Evolutionary conservation across 2,113 vertebrate genomes (phyloP).

Genomic region (Bubo blakistoni): DNA sequence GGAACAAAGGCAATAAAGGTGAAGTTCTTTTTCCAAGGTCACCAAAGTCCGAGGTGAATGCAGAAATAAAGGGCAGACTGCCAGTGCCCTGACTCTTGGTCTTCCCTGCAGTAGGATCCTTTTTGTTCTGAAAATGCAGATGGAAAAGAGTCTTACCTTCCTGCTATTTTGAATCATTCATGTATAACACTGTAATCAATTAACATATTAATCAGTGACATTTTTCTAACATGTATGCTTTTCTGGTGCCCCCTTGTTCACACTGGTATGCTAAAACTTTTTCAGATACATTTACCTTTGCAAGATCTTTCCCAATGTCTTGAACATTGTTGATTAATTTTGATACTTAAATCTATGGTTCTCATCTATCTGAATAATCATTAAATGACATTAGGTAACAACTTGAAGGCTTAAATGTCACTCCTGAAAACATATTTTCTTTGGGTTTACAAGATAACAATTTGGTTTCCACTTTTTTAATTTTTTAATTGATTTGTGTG

Average conservation of each 20-base stretch:
- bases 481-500: not conserved
- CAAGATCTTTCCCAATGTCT: not conserved
- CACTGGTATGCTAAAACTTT: not conserved
- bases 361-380: not conserved
- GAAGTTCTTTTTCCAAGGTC: not conserved
- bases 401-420: not conserved
- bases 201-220: not conserved
- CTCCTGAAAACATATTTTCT: not conserved
- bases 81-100: not conserved
- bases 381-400: not conserved
- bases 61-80: not conserved
- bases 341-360: not conserved
- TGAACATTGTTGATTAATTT: not conserved
- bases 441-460: not conserved
- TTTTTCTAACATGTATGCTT: not conserved
- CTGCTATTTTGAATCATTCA: not conserved
- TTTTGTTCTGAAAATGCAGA: not conserved
- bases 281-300: not conserved
- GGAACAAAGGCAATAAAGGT: not conserved
- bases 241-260: not conserved
- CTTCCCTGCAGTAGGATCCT: not conserved
- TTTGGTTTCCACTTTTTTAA: not conserved
- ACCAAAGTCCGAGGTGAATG: not conserved
- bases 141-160: not conserved
- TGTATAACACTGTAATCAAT: not conserved